Base-by-base conservation (phyloP, 2,888 invertebrate species). In the Parthenolecanium corni region DNA sequence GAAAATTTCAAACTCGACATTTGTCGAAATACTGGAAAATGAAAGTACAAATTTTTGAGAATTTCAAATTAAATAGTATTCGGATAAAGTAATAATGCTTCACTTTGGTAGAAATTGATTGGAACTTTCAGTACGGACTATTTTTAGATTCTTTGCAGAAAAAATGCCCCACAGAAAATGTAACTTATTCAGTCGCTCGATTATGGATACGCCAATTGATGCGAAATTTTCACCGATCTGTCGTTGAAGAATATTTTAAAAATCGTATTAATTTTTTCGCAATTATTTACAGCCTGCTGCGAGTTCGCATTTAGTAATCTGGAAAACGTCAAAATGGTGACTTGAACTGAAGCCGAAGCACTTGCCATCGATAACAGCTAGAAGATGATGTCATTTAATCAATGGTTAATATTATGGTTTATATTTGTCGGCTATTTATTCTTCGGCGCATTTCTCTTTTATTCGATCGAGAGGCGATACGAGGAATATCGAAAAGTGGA, bases 391-490 rank as follows among this genome's bases (percentile, higher is more conserved):
- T 84, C 86, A 73, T 85, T 84, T 72, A 85, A 82, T 78, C 85
- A 88, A 76, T 82, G 86, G 79, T 78, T 86, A 67, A 82, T 83
- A 68, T 78, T 88, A 75, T 77, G 86, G 69, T 78, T 84, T 68
- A 79, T 87, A 69, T 88, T 87, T 71, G 79, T 87, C 65, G 80
- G 82, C 65, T 89, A 89, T 72, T 75, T 89, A 68, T 76, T 89
- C 69, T 79, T 90, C 65, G 91, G 90, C 11, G 89, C 90, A n/a
- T 83, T 82, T 66, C 84, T 90, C 69, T 91, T 89, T 74, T 86
- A 87, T 75, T 82, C 83, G 71, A 84, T 89, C 69, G 89, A 91
- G 76, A 82, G 84, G 70, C 80, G 79, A 36, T 74, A 84, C 69
- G 90, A 90, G 74, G 68, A 68, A 25, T 38, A 66, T 40, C 52